These are phyloP conservation scores for Epicampocera succincta DNA, from an alignment of 2,888 invertebrate species.

Conservation along the genomic window DNA sequence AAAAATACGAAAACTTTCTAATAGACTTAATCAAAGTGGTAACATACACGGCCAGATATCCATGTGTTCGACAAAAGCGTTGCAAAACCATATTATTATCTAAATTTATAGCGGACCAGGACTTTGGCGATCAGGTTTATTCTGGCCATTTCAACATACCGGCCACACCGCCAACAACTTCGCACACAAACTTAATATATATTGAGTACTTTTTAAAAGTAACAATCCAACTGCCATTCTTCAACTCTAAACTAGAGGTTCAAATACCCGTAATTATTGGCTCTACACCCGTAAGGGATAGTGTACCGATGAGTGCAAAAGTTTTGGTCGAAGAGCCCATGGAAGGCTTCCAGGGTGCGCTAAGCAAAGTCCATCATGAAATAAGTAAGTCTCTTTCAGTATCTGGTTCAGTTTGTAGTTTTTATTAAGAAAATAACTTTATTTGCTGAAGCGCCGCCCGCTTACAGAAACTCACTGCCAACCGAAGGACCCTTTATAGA, in stretches of 20 bases:
- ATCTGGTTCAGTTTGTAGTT: no score
- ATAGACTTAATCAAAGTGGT: neutral
- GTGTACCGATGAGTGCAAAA: no score
- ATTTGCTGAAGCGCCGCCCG: slow-evolving; percentile 70
- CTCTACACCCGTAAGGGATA: neutral
- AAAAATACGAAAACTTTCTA: neutral
- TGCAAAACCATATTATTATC: neutral
- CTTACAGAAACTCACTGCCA: slow-evolving; percentile 71
- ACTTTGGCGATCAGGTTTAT: no score
- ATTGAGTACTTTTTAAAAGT: neutral
- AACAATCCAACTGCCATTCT: neutral
- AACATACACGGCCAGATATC: neutral
- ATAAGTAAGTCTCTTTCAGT: no score
- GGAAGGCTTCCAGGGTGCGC: no score
- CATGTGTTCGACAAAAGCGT: neutral
- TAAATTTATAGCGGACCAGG: neutral
- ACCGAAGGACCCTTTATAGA: slow-evolving; percentile 71
- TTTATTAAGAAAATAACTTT: no score
- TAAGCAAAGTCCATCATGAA: no score
- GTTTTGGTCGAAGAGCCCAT: no score
- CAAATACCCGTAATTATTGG: neutral
- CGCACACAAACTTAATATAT: neutral
- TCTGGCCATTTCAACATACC: neutral
- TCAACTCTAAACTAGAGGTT: neutral
- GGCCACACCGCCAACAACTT: neutral